phyloP scores from a whole-genome alignment of 2,888 invertebrate genomes.

The Scrobipalpa costella region DNA sequence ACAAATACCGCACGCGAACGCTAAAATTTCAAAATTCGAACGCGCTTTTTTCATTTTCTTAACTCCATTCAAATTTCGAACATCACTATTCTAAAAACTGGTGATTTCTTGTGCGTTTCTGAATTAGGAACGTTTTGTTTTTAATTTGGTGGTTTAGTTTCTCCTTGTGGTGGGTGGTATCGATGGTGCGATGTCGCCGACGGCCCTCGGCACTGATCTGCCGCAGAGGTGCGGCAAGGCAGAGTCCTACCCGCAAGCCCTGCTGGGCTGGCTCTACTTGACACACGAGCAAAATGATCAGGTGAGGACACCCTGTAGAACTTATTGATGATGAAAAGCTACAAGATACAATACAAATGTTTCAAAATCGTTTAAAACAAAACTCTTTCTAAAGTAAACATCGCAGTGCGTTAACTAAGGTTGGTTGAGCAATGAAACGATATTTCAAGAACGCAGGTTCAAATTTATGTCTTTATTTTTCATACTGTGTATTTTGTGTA shows the following conservation, averaged over 20 bases:
- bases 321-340: too few relatives aligned
- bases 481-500: too few relatives aligned
- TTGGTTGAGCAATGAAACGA: too few relatives aligned
- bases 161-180: slow-evolving; percentile 35
- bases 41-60: background rate
- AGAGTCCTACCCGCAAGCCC: slow-evolving; percentile 64
- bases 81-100: slow-evolving; percentile 23
- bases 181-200: slow-evolving; percentile 71
- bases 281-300: slow-evolving; percentile 73
- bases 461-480: too few relatives aligned
- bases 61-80: slow-evolving; percentile 23
- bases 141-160: too few relatives aligned
- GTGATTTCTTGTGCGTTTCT: slow-evolving; percentile 23
- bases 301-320: slow-evolving; percentile 45
- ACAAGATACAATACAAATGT: too few relatives aligned
- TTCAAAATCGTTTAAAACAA: background rate
- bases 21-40: slow-evolving; percentile 29
- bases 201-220: slow-evolving; percentile 67
- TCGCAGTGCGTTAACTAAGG: too few relatives aligned
- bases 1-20: slow-evolving; percentile 31
- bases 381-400: too few relatives aligned
- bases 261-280: slow-evolving; percentile 72
- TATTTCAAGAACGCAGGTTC: too few relatives aligned
- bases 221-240: slow-evolving; percentile 73
- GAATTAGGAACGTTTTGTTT: slow-evolving; percentile 28